Evolutionary conservation across 2,113 vertebrate genomes (phyloP), one percentile per base, ranked within the genome.

Genomic region (Psilopogon haemacephalus): DNA sequence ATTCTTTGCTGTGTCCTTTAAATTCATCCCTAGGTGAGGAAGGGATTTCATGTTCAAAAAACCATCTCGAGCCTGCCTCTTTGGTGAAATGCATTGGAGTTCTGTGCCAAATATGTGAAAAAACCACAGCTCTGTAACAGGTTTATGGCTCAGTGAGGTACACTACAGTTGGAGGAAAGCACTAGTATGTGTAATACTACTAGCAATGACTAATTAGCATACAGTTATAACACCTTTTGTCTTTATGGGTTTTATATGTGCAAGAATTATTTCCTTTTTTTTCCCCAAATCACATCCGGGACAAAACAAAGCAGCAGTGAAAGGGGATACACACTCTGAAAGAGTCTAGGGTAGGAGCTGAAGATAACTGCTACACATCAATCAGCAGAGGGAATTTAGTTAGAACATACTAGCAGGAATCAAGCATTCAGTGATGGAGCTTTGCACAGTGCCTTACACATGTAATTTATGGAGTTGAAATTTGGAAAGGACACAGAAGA

Each of bases 121-220:
- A 78, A 80, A 28, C 58, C 83, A 28, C 35, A 72, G 35, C n/a
- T 72, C 54, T 77, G 86, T 65, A 94, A 64, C 33, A 30, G 50
- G n/a, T 85, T 92, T 80, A 87, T 7, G 3, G 46, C 75, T 91
- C 84, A 86, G 56, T 32, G 30, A 72, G 68, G 78, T 83, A 58
- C 48, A 10, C 28, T 92, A 26, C 48, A 88, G 35, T 86, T 80
- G 64, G 82, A 89, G n/a, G 48, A 88, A 89, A 91, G 74, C 72
- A 38, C 87, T 68, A 88, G 37, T 78, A 77, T 80, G 69, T 77
- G 52, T 73, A 64, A 77, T 85, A 83, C 26, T 80, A 55, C 46
- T 62, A 74, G 69, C 77, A 54, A 89, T 94, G 87, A 94, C 87
- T 92, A 95, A 94, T 94, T 95, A 88, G 88, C 27, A 24, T 74